A percentile compares a stretch with the other conserved stretches of the same genome.
These are phyloP conservation scores for Baryphthengus martii DNA, from an alignment of 2,113 vertebrate genomes.

Conservation along the genomic window DNA sequence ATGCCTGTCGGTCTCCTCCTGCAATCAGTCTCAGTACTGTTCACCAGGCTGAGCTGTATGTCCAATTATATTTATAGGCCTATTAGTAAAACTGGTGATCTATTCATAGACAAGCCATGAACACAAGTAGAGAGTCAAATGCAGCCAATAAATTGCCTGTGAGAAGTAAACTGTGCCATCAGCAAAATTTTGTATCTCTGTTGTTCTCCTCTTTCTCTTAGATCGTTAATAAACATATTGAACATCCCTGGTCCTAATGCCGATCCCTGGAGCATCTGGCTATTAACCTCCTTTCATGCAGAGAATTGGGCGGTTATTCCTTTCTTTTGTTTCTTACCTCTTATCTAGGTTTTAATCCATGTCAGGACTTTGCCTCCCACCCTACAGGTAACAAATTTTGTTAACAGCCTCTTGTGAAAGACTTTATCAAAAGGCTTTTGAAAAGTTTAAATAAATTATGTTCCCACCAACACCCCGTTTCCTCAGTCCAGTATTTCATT, in stretches of 20 bases:
- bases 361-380: constrained; percentile 53
- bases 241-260: constrained; percentile 44
- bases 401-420: constrained; percentile 60
- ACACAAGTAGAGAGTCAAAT: neutral
- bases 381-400: constrained; percentile 54
- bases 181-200: constrained; percentile 60
- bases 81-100: constrained; percentile 44
- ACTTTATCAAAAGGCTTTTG: constrained; percentile 67
- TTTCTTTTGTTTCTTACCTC: constrained; percentile 55
- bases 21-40: constrained; percentile 7
- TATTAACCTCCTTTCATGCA: constrained; percentile 68
- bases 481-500: constrained; percentile 32
- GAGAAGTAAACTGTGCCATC: constrained; percentile 48
- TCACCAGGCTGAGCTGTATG: neutral
- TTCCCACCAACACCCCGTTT: neutral
- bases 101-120: constrained; percentile 27
- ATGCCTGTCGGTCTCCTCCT: neutral
- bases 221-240: constrained; percentile 70
- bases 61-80: constrained; percentile 53
- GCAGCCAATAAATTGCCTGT: constrained; percentile 34
- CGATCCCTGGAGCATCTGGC: constrained; percentile 62
- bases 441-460: constrained; percentile 68
- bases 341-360: constrained; percentile 65
- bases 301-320: constrained; percentile 56
- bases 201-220: constrained; percentile 48